phyloP scores from a whole-genome alignment of 1,140 invertebrate genomes.

The Psix sp. region DNA sequence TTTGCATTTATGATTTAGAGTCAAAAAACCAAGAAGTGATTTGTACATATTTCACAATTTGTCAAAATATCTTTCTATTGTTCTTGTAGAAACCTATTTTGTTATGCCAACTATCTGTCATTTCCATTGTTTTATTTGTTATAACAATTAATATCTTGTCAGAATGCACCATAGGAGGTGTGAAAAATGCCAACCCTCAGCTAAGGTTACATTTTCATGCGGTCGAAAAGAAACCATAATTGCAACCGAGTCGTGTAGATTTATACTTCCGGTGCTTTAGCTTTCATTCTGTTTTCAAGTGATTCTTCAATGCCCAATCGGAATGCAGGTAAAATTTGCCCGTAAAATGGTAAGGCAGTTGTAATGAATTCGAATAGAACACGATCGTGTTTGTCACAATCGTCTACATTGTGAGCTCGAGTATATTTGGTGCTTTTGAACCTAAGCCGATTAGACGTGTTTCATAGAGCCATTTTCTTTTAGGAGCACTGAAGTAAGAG shows the following conservation, averaged over 20 bases:
- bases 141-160: no score
- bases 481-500: slow-evolving; percentile 13
- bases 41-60: no score
- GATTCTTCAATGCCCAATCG: slow-evolving; percentile 39
- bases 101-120: no score
- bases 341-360: slow-evolving; percentile 17
- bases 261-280: slow-evolving; percentile 66
- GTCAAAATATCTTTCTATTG: no score
- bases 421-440: slow-evolving; percentile 31
- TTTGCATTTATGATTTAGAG: no score
- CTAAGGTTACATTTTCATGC: slow-evolving; percentile 23
- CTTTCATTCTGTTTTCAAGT: slow-evolving; percentile 34
- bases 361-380: slow-evolving; percentile 36
- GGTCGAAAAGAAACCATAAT: slow-evolving; percentile 62
- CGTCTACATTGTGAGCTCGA: slow-evolving; percentile 24
- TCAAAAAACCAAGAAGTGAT: no score
- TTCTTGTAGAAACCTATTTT: no score
- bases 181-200: slow-evolving; percentile 53
- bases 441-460: slow-evolving; percentile 39
- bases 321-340: slow-evolving; percentile 34
- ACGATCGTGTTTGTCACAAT: slow-evolving; percentile 35
- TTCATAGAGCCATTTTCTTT: slow-evolving; percentile 24
- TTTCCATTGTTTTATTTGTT: no score
- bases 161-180: slow-evolving; percentile 50
- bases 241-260: slow-evolving; percentile 62